These are phyloP conservation scores for Coilia nasus DNA, from an alignment of 2,797 vertebrate species.

Conservation along the genomic window DNA sequence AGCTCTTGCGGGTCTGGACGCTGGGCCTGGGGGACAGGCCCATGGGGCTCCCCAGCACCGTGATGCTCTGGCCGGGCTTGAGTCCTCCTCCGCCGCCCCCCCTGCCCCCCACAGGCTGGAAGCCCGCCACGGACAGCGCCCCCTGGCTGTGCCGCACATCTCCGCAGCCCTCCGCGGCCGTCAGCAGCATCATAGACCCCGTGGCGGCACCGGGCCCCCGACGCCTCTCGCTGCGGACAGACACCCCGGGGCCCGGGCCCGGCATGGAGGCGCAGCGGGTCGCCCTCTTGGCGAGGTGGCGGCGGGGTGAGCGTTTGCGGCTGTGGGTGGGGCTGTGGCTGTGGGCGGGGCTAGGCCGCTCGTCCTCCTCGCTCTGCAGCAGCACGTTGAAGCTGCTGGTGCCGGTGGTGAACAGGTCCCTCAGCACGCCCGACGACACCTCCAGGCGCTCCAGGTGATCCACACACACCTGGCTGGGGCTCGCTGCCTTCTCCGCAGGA, in stretches of 20 bases:
- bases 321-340: too few species aligned
- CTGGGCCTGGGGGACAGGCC: constrained; percentile 64
- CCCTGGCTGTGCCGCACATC: constrained; percentile 60
- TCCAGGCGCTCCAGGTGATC: too few species aligned
- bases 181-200: constrained; percentile 46
- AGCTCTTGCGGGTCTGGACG: constrained; percentile 59
- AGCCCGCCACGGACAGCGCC: constrained; percentile 54
- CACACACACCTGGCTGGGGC: constrained; percentile 26
- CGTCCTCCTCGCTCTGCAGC: constrained; percentile 80
- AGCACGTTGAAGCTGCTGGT: constrained; percentile 86
- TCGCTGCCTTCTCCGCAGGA: constrained; percentile 66
- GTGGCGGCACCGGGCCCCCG: constrained; percentile 33
- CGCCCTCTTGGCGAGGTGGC: constrained; percentile 56
- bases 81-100: constrained; percentile 48
- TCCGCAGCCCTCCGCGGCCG: constrained; percentile 54
- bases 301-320: constrained; percentile 61
- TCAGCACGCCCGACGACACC: constrained; percentile 75
- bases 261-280: constrained; percentile 49
- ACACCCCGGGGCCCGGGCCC: neutral
- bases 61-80: constrained; percentile 64
- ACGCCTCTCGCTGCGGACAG: constrained; percentile 45
- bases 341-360: constrained; percentile 53
- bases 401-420: constrained; percentile 82
- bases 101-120: constrained; percentile 46
- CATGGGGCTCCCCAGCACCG: constrained; percentile 70